phyloP scores from a whole-genome alignment of 2,888 invertebrate genomes.

The Smittia aterrima region DNA sequence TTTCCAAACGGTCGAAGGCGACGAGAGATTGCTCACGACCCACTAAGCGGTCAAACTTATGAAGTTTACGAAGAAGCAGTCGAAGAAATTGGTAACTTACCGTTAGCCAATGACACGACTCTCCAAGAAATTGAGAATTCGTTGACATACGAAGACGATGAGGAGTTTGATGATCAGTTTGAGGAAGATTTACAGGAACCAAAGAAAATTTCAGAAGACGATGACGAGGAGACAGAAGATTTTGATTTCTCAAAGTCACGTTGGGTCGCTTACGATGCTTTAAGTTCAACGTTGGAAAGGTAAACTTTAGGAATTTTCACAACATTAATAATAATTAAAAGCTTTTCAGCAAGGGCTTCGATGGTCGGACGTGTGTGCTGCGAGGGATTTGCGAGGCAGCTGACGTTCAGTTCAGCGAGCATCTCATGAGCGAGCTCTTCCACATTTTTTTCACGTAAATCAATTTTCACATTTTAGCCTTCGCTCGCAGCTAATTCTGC shows the following conservation, averaged over 20 bases:
- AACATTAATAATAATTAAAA: conserved; percentile 6
- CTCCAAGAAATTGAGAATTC: background rate
- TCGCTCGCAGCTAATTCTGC: background rate
- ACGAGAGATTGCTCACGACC: background rate
- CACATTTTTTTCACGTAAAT: conserved; percentile 74
- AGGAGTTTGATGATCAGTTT: conserved; percentile 34
- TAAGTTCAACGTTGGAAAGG: conserved; percentile 11
- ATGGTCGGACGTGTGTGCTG: conserved; percentile 68
- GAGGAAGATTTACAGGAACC: conserved; percentile 16
- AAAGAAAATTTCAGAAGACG: background rate
- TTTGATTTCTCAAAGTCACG: conserved; percentile 21
- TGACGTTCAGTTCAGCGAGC: conserved; percentile 66
- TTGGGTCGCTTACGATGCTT: conserved; percentile 35
- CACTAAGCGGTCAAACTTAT: conserved; percentile 19
- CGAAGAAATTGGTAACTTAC: background rate
- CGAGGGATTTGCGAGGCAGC: conserved; percentile 76
- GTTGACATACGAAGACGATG: background rate
- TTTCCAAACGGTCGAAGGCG: conserved; percentile 32
- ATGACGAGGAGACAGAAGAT: background rate
- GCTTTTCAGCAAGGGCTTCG: conserved; percentile 55
- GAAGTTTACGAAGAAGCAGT: conserved; percentile 17
- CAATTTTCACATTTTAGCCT: conserved; percentile 43
- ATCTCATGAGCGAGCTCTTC: conserved; percentile 71
- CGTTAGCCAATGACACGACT: background rate
- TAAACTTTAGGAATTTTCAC: background rate